phyloP scores from a whole-genome alignment of 2,113 vertebrate genomes.

The Charina bottae region DNA sequence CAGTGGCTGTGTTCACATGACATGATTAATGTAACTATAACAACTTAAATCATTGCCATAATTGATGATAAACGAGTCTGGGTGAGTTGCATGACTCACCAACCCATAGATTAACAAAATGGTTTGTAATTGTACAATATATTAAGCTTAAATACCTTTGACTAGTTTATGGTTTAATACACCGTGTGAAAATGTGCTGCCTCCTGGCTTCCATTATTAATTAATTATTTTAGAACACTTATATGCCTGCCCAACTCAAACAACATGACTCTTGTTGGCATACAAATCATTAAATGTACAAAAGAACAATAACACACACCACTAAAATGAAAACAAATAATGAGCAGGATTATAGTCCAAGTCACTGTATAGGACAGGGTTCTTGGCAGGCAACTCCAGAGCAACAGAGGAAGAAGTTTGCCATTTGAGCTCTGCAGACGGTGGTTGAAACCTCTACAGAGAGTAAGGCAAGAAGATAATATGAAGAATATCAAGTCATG shows the following conservation, averaged over 20 bases:
- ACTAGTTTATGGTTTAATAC: background rate
- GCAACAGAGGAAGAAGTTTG: too few species aligned
- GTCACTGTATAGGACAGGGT: too few species aligned
- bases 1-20: background rate
- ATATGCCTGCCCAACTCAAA: background rate
- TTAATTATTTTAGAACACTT: background rate
- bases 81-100: background rate
- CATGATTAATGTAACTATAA: background rate
- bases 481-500: too few species aligned
- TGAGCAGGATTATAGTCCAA: background rate
- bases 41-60: background rate
- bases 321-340: background rate
- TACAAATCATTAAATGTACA: background rate
- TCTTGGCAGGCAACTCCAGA: too few species aligned
- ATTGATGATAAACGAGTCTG: background rate
- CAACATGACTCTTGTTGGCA: background rate
- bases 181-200: background rate
- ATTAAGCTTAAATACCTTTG: background rate
- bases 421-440: too few species aligned
- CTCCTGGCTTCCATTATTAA: background rate
- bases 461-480: too few species aligned
- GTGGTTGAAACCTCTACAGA: too few species aligned
- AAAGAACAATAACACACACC: background rate
- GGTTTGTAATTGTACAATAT: background rate
- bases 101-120: background rate